Base-by-base conservation (phyloP, 2,113 vertebrate species). In the Mugil cephalus region DNA sequence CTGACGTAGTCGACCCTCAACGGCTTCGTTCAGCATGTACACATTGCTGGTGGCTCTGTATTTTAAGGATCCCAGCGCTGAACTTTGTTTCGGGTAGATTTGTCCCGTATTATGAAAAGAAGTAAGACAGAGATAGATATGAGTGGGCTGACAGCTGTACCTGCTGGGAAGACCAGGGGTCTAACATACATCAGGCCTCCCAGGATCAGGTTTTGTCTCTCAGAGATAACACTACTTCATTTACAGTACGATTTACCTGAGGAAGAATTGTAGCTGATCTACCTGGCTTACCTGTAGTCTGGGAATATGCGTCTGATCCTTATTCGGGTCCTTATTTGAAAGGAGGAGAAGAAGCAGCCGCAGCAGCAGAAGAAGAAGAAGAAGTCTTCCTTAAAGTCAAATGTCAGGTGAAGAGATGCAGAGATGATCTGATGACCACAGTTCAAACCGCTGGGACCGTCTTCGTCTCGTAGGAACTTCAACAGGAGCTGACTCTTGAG, bases 281-380 rank as follows among this genome's bases (percentile, higher is more conserved):
- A 8, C 10, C 30, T n/a, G 18, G 15, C 68, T 83, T 87, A 89
- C 87, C 77, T 86, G 68, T 46, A 35, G 39, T 65, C 61, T 13
- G 8, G 60, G 7, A 7, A 21, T 11, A 21, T 47, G 58, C 34
- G 69, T 77, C 15, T 50, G 15, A n/a, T 78, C 5, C 34, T 40
- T 24, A 4, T 15, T 17, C 8, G 18, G 64, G 40, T 77, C 63
- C n/a, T 67, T 34, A 24, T 62, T 40, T 4, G 56, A 60, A 35
- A 30, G 40, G 46, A 12, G 39, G 1, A 13, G 46, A 36, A 30
- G n/a, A n/a, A n/a, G n/a, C n/a, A n/a, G n/a, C n/a, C n/a, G n/a
- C n/a, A n/a, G n/a, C n/a, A n/a, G n/a, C n/a, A n/a, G n/a, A n/a
- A n/a, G 24, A 30, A 30, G 24, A 30, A 30, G 14, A 15, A 8